Evolutionary conservation across 2,113 vertebrate species (phyloP), one percentile per base, ranked within the genome.

Genomic region (Glaucomys volans): DNA sequence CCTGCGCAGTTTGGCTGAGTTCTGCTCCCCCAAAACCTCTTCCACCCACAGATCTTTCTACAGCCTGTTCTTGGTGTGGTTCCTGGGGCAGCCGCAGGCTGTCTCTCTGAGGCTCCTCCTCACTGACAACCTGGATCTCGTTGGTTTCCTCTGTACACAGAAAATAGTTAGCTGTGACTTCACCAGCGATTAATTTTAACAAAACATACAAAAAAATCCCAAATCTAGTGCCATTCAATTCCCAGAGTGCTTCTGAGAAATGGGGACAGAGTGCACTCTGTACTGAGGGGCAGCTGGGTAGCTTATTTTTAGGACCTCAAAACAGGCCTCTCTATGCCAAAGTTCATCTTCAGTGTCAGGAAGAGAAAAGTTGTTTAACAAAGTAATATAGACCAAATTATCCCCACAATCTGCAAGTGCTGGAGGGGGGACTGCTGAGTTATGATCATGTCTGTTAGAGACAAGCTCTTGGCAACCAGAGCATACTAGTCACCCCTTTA

Each of bases 81-180:
- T 94, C 44, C 0, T 16, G 93, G 0, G 54, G 90, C 40, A 88
- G 9, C 47, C 1, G 75, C 35, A 95, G 96, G 8, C 97, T 57
- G 59, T 95, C 95, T 72, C 44, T 91, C 16, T 18, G 92, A 14
- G 83, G 18, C 28, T 95, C 91, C 30, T 95, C 91, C 93, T 97
- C 79, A 0, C 77, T 77, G 52, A 37, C 42, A 2, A 72, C 88
- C 90, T 28, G 37, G 57, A 93, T 67, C n/a, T 77, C 44, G 0
- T 71, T 95, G 66, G 80, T 92, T 89, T 96, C 94, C 96, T 97
- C 98, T 98, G 97, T 44, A 93, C 98, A 96, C 0, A 52, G 40
- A 96, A 95, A 10, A 87, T 0, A 69, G 42, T 84, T n/a, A 28
- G 79, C 44, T 67, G 59, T 32, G 32, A 90, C 24, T 8, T 62